Evolutionary conservation across 2,888 invertebrate species (phyloP), one percentile per base, ranked within the genome.

Genomic region (Hetaerina titia): DNA sequence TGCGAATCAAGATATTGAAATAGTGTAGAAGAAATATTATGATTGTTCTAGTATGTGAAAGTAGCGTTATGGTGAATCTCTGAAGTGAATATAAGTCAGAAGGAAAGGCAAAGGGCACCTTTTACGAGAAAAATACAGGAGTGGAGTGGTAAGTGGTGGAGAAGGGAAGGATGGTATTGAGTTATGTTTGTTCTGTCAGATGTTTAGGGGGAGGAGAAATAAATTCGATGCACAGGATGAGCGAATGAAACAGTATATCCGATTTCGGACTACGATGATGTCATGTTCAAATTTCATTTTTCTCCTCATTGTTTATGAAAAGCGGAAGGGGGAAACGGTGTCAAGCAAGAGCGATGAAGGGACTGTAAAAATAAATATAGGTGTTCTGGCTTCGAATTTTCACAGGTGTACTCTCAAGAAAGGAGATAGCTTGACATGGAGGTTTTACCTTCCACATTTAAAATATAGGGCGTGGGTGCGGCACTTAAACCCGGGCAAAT

Each of bases 331-430:
- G 45, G 45, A 45, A 45, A 45, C 45, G 45, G 45, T 45, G 4
- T 45, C 45, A 45, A 45, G 45, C 1, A 45, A 45, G 45, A 45
- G 45, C 45, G 45, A 45, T 45, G 45, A 45, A 4, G 45, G 45
- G 45, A 45, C 45, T 45, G 45, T 45, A 45, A 45, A 4, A 45
- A 45, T 45, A 45, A 45, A 45, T 45, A 45, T 45, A 45, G 45
- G 45, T 1, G 45, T 45, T 45, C 9, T 5, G 9, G 2, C 69
- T 69, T 22, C 7, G 11, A 69, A n/a, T n/a, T 22, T n/a, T 69
- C 5, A 0, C 6, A 69, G 2, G n/a, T n/a, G 8, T n/a, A 0
- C 1, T 8, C n/a, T 0, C 69, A 11, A n/a, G n/a, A 69, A n/a
- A 69, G 22, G 8, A n/a, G n/a, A 69, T 69, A 8, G 9, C n/a